These are phyloP conservation scores for Drosophila diplacantha DNA, from an alignment of 2,888 invertebrate genomes.

Conservation along the genomic window DNA sequence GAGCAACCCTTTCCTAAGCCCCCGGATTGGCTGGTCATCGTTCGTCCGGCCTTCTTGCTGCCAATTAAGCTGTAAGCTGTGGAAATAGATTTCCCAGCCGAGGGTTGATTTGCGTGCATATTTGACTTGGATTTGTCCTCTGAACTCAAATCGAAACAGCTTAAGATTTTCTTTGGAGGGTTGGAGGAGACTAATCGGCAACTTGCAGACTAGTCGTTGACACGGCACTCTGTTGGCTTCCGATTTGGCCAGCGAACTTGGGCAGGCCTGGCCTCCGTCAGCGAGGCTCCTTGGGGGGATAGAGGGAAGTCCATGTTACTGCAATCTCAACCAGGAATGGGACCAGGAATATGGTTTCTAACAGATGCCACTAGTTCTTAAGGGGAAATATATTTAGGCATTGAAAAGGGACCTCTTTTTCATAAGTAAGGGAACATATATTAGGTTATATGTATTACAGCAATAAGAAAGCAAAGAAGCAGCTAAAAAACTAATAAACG, in stretches of 20 bases:
- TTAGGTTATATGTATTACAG: neutral
- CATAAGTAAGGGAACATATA: neutral
- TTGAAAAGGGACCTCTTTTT: neutral
- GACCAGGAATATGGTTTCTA: neutral
- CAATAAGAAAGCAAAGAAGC: neutral
- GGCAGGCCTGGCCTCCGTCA: constrained; percentile 11
- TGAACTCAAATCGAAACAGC: constrained; percentile 62
- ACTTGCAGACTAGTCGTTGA: constrained; percentile 36
- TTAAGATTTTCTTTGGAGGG: constrained; percentile 58
- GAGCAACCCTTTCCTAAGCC: constrained; percentile 50
- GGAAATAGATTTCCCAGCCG: constrained; percentile 65
- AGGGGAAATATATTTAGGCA: neutral
- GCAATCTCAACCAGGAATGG: constrained; percentile 16
- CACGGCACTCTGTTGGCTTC: constrained; percentile 62
- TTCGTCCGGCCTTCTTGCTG: constrained; percentile 38
- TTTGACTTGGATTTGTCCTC: constrained; percentile 74
- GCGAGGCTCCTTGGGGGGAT: neutral
- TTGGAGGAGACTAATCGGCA: constrained; percentile 55
- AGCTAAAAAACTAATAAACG: neutral
- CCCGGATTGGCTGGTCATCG: constrained; percentile 21
- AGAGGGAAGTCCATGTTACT: neutral
- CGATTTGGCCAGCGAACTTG: constrained; percentile 67
- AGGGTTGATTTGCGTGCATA: constrained; percentile 52
- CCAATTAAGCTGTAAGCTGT: constrained; percentile 62
- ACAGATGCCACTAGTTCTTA: neutral